These are phyloP conservation scores for Epizoanthus illoricatus DNA, from an alignment of 92 coral and sea anemone genomes.

Conservation along the genomic window DNA sequence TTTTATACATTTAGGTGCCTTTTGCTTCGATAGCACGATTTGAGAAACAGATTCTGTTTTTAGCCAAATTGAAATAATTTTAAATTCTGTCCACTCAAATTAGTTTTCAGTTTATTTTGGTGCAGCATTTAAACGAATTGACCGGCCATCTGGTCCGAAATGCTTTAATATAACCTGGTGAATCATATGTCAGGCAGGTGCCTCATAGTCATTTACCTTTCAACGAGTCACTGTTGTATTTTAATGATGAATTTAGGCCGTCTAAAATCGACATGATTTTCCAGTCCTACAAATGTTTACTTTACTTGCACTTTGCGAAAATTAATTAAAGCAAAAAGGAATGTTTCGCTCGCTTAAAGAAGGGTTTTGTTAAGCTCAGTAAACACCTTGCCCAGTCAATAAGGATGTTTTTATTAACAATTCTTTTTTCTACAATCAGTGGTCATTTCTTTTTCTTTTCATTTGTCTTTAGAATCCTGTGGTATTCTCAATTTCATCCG, in stretches of 20 bases:
- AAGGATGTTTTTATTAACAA: slow-evolving; percentile 38
- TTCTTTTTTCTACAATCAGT: slow-evolving; percentile 32
- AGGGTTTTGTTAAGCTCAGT: slow-evolving; percentile 35
- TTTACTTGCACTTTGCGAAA: slow-evolving; percentile 16
- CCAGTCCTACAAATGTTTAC: neutral
- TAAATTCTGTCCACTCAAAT: slow-evolving; percentile 2
- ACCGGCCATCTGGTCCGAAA: slow-evolving; percentile 19
- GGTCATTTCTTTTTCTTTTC: slow-evolving; percentile 29
- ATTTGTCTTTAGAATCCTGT: slow-evolving; percentile 28
- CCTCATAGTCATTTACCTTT: neutral
- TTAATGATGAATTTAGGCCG: slow-evolving; percentile 16
- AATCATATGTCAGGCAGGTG: slow-evolving; percentile 4
- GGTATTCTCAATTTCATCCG: slow-evolving; percentile 35
- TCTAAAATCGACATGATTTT: slow-evolving; percentile 21
- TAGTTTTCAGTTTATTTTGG: slow-evolving; percentile 5
- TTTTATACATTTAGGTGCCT: neutral
- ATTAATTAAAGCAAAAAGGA: slow-evolving; percentile 32
- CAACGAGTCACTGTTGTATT: slow-evolving; percentile 3
- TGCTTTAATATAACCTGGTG: slow-evolving; percentile 3
- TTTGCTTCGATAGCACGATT: neutral
- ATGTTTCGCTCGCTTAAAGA: slow-evolving; percentile 21
- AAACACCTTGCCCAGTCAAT: slow-evolving; percentile 31
- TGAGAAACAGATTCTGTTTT: neutral
- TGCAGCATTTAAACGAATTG: neutral
- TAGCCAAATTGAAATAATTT: neutral